Conservation (phyloP, 2,113 vertebrate genomes). For the Periophthalmus modestus region DNA sequence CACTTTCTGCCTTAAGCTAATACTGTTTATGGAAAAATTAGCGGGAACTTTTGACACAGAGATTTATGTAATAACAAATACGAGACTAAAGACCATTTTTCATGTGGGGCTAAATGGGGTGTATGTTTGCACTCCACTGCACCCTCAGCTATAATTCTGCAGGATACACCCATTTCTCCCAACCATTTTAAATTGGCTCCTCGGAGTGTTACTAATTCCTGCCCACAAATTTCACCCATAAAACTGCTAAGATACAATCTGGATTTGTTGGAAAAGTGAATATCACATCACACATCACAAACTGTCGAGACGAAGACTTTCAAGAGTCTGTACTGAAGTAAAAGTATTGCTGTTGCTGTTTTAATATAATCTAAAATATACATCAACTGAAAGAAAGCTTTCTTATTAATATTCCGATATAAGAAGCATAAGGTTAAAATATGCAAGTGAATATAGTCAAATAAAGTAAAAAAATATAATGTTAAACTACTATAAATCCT, state of each 20-base stretch:
- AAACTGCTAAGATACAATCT: slow-evolving; percentile 30
- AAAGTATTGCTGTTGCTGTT: neutral
- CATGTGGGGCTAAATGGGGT: slow-evolving; percentile 26
- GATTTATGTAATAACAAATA: slow-evolving; percentile 27
- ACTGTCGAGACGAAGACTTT: neutral
- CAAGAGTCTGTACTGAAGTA: neutral
- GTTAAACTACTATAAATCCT: too few species aligned
- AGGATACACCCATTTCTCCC: slow-evolving; percentile 5
- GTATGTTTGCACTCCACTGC: slow-evolving; percentile 27
- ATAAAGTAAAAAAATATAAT: too few species aligned
- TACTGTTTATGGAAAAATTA: neutral
- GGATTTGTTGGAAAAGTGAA: slow-evolving; percentile 9
- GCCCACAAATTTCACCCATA: slow-evolving; percentile 17
- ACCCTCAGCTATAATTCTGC: slow-evolving; percentile 18
- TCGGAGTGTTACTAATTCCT: neutral
- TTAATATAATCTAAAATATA: neutral
- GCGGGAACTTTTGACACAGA: slow-evolving; percentile 15
- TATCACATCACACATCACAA: slow-evolving; percentile 2
- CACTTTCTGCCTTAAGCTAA: neutral
- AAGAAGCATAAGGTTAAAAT: neutral
- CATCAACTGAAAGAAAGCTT: too few species aligned
- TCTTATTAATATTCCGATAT: neutral
- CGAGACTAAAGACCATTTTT: slow-evolving; percentile 15
- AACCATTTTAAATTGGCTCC: slow-evolving; percentile 12
- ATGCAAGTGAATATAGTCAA: too few species aligned